Evolutionary conservation across 2,888 invertebrate genomes (phyloP), one percentile per base, ranked within the genome.

Genomic region (Hirtodrosophila confusa): DNA sequence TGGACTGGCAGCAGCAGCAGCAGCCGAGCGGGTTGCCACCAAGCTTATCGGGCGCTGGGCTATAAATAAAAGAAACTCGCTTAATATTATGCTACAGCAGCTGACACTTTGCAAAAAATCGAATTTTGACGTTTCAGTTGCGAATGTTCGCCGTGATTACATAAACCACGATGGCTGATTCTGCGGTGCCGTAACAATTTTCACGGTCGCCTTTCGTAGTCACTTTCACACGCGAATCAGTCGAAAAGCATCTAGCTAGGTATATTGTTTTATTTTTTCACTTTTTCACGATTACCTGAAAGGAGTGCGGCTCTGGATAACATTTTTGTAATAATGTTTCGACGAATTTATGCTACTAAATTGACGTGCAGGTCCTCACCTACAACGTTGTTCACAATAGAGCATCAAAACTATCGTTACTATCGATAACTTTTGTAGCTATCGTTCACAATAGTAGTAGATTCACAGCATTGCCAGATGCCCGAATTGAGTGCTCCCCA

Each of bases 251-350:
- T 3, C 1, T 0, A 11, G 24, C 24, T 24, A 5, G 3, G 6
- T 10, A n/a, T 3, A 27, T 39, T 7, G 12, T 41, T 24, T 7
- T 12, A 2, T 6, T 39, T 48, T 65, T 48, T 41, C 11, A 37
- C 11, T 27, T 45, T 24, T 61, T 54, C 0, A 39, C 4, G 90
- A 92, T 91, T 93, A 95, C 95, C 94, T 93, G 94, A 93, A 91
- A 94, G 93, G 91, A 94, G 92, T 91, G 94, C 93, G 91, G 94
- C 93, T 89, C 94, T 94, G 83, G 95, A 95, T 90, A 95, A 92
- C 95, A 95, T 95, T 93, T 93, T 93, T 82, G 71, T 93, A 71
- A 75, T 80, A 76, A 78, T 75, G 79, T 76, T 77, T 70, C 80
- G 65, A 72, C 69, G 69, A 88, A 88, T 84, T 88, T 80, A 70